Base-by-base conservation (phyloP, 2,888 invertebrate species). In the Napeogenes sylphis region DNA sequence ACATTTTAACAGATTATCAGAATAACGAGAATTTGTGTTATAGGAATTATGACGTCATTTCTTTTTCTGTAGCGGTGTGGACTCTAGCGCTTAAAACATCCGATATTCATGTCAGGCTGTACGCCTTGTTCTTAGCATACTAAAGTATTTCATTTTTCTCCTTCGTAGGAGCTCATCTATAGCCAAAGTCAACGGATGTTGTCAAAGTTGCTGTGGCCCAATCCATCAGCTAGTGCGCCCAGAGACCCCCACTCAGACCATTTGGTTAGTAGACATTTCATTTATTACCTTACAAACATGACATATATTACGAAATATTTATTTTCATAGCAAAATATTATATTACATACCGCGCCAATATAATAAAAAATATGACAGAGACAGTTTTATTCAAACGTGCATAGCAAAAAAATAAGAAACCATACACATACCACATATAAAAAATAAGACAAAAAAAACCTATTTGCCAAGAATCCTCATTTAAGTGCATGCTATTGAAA, bases 111-210 rank as follows among this genome's bases (percentile, higher is more conserved):
- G 68, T 71, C 70, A 83, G 86, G 87, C 87, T 51, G 71, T 78
- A 71, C 74, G 82, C 83, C 84, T 76, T 78, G 76, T 83, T 84
- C 85, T 73, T 79, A 75, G 74, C 73, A 73, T 81, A 89, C 89
- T 90, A 90, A 90, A 90, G 84, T 79, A 30, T 8, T 51, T 78
- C 76, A 72, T 87, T 85, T 90, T 90, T 90, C 88, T 87, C 90
- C 87, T 89, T 90, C 84, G 84, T 90, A 90, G 90, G 90, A 90
- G 90, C 88, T 90, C 91, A 90, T 90, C 90, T 90, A 90, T 90
- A 90, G 84, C 89, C 90, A 90, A 90, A 90, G 90, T 71, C 90
- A 90, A 87, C 89, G 90, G 90, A 90, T 90, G 90, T 89, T 90
- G 82, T 90, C 90, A 81, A 90, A 90, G 88, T 86, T 90, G 90